These are phyloP conservation scores for Deilephila elpenor DNA, from an alignment of 2,888 invertebrate genomes.

Conservation along the genomic window DNA sequence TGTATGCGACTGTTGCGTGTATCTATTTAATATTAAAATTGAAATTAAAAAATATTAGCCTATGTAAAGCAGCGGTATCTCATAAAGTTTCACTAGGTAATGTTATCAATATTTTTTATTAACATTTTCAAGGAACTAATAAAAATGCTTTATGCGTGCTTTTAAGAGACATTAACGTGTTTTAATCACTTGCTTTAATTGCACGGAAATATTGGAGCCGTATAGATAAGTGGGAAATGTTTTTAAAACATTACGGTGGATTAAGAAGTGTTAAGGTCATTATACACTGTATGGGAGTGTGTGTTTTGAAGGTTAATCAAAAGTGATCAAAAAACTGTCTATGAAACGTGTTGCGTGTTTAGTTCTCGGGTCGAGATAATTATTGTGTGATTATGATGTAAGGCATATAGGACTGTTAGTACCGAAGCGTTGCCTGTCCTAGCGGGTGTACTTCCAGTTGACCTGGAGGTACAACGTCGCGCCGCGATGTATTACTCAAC, in stretches of 20 bases:
- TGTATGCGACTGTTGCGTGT: no score
- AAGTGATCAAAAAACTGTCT: no score
- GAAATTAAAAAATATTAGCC: background rate
- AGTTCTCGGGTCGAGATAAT: no score
- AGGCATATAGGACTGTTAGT: no score
- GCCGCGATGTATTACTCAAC: no score
- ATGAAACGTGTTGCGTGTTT: no score
- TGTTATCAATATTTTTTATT: background rate
- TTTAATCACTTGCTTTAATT: slow-evolving; percentile 35
- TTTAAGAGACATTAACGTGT: slow-evolving; percentile 8
- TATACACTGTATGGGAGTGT: no score
- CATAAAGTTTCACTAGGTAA: background rate
- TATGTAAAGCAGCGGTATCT: background rate
- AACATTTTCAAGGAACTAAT: slow-evolving; percentile 8
- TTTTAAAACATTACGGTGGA: background rate
- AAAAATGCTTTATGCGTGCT: slow-evolving; percentile 9
- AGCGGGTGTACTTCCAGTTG: no score
- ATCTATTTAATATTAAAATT: background rate
- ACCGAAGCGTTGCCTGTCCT: no score
- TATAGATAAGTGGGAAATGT: slow-evolving; percentile 1
- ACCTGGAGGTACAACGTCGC: no score
- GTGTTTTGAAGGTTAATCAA: no score
- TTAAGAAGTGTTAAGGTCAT: background rate
- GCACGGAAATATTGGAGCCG: slow-evolving; percentile 4
- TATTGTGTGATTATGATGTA: no score